Evolutionary conservation across 2,113 vertebrate genomes (phyloP).

Genomic region (Pelvicachromis taeniatus): DNA sequence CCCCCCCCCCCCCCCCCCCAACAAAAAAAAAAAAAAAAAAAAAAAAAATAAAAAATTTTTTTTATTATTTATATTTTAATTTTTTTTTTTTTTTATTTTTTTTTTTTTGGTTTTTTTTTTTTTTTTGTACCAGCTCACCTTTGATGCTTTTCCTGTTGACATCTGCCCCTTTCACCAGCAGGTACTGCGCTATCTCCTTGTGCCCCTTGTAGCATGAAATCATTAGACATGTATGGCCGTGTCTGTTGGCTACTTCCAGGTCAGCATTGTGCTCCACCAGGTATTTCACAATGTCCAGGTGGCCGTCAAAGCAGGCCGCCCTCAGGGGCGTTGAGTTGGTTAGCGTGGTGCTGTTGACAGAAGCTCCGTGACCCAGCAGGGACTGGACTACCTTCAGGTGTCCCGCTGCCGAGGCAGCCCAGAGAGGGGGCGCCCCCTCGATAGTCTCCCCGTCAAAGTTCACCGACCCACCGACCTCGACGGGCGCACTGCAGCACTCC

Average conservation of each 20-base stretch:
- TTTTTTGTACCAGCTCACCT: constrained; percentile 72
- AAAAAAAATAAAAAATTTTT: neutral
- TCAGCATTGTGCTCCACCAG: constrained; percentile 97
- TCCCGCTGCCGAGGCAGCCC: constrained; percentile 94
- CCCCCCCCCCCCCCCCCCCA: too few relatives aligned
- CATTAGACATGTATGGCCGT: constrained; percentile 97
- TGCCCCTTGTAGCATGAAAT: constrained; percentile 99
- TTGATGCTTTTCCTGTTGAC: constrained; percentile 98
- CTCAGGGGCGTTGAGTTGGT: constrained; percentile 94
- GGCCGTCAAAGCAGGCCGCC: constrained; percentile 96
- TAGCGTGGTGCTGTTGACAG: constrained; percentile 95
- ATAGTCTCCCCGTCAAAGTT: constrained; percentile 98
- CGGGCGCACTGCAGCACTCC: constrained; percentile 88
- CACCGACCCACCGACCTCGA: constrained; percentile 91
- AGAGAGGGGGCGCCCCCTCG: constrained; percentile 92
- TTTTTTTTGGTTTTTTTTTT: too few relatives aligned
- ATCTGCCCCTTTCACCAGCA: constrained; percentile 94
- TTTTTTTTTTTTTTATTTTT: too few relatives aligned
- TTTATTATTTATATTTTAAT: too few relatives aligned
- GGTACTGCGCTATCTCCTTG: constrained; percentile 94
- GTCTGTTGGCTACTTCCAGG: constrained; percentile 94
- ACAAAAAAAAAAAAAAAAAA: neutral
- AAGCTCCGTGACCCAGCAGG: constrained; percentile 88
- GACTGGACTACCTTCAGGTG: constrained; percentile 96
- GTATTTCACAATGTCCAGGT: constrained; percentile 94